These are phyloP conservation scores for Cataglyphis rosenhaueri DNA, from an alignment of 2,888 invertebrate genomes.

Conservation along the genomic window DNA sequence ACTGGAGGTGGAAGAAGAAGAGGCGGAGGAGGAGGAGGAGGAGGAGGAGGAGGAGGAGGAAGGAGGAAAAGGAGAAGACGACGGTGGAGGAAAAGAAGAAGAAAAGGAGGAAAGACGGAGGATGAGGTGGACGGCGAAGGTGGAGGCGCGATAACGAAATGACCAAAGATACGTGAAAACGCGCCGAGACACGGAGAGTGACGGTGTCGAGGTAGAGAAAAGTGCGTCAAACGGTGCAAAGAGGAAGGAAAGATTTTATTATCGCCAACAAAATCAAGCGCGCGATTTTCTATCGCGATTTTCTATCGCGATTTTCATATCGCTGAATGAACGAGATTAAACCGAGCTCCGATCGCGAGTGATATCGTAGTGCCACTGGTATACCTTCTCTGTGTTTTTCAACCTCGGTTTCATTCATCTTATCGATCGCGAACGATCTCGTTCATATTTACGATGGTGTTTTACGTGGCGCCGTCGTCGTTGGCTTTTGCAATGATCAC, in stretches of 20 bases:
- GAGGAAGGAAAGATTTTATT: background rate
- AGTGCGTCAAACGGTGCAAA: slow-evolving; percentile 42
- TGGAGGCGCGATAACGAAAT: slow-evolving; percentile 76
- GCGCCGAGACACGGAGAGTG: slow-evolving; percentile 72
- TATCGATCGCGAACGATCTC: slow-evolving; percentile 42
- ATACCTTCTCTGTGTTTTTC: background rate
- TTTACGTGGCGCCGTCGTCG: slow-evolving; percentile 52
- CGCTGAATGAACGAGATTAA: background rate
- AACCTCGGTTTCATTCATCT: background rate
- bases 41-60: slow-evolving; percentile 48
- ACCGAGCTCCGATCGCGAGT: slow-evolving; percentile 39
- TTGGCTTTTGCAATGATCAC: slow-evolving; percentile 44
- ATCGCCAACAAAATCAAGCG: background rate
- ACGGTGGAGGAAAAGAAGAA: slow-evolving; percentile 57
- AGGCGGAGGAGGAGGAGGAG: slow-evolving; percentile 46
- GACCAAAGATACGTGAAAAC: slow-evolving; percentile 75
- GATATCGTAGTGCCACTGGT: background rate
- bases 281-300: slow-evolving; percentile 9
- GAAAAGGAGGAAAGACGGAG: slow-evolving; percentile 67
- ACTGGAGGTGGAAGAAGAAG: slow-evolving; percentile 68
- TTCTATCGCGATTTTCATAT: background rate
- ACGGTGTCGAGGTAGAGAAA: slow-evolving; percentile 66
- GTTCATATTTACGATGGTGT: slow-evolving; percentile 69
- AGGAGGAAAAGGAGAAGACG: slow-evolving; percentile 54
- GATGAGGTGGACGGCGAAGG: slow-evolving; percentile 68